These are phyloP conservation scores for Nemurella pictetii DNA, from an alignment of 2,888 invertebrate genomes.

Conservation along the genomic window DNA sequence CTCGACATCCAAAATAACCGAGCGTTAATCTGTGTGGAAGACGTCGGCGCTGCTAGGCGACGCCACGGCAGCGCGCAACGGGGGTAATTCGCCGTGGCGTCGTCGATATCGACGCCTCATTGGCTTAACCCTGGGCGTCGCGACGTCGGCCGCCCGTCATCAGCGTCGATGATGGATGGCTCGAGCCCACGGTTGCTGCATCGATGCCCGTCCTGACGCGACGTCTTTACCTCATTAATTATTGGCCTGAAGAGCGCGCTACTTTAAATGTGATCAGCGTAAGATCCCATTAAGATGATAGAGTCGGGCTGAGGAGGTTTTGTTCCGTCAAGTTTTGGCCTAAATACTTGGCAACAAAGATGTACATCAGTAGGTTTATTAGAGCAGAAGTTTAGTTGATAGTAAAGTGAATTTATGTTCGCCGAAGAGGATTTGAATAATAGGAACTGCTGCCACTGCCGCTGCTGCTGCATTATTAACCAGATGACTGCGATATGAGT, in stretches of 20 bases:
- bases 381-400: background rate
- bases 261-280: too few species aligned
- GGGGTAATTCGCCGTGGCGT: constrained; percentile 8
- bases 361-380: background rate
- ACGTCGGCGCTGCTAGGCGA: background rate
- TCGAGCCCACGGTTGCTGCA: background rate
- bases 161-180: constrained; percentile 12
- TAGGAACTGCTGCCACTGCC: background rate
- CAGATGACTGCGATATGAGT: background rate
- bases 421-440: background rate
- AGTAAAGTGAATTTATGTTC: background rate
- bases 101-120: constrained; percentile 17
- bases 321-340: too few species aligned
- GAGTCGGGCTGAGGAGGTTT: too few species aligned
- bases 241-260: background rate
- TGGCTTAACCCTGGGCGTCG: constrained; percentile 6
- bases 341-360: too few species aligned
- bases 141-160: background rate
- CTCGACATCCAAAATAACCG: too few species aligned
- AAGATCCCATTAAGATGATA: too few species aligned
- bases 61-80: background rate
- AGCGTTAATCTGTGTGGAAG: background rate
- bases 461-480: background rate
- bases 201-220: background rate
- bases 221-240: background rate